Conservation (phyloP, 2,888 invertebrate species). For the Axea sp. region DNA sequence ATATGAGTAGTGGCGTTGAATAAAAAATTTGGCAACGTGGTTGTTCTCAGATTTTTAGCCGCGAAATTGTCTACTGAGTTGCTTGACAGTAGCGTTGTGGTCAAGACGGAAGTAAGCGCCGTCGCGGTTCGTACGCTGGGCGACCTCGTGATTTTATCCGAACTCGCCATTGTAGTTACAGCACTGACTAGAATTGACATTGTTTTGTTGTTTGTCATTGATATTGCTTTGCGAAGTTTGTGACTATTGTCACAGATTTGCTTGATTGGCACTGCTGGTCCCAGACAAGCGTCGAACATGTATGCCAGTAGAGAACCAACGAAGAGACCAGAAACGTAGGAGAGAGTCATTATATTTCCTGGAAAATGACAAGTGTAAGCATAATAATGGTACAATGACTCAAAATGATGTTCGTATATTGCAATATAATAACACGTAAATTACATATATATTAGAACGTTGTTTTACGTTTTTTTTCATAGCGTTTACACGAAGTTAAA, state of each 20-base stretch:
- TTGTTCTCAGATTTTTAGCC: slow-evolving; percentile 67
- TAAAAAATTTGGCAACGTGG: slow-evolving; percentile 68
- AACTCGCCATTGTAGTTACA: slow-evolving; percentile 64
- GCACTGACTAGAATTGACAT: slow-evolving; percentile 67
- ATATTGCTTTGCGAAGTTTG: slow-evolving; percentile 64
- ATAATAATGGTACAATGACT: no score
- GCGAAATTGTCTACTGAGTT: slow-evolving; percentile 65
- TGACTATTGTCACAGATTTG: slow-evolving; percentile 68
- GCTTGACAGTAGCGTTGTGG: slow-evolving; percentile 69
- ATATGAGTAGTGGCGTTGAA: slow-evolving; percentile 69
- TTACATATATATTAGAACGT: no score
- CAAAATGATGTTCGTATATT: no score
- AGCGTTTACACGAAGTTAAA: no score
- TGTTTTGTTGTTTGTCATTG: slow-evolving; percentile 65
- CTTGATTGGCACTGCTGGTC: slow-evolving; percentile 74
- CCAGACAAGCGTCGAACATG: slow-evolving; percentile 82
- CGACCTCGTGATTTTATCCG: slow-evolving; percentile 67
- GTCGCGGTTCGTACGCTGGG: slow-evolving; percentile 68
- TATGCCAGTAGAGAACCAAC: slow-evolving; percentile 92
- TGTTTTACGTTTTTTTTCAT: no score
- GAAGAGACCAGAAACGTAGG: slow-evolving; percentile 92
- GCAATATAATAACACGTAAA: no score
- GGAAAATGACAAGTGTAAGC: no score
- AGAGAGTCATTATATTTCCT: slow-evolving; percentile 96
- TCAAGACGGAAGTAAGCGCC: slow-evolving; percentile 65